Conservation (phyloP, 1,140 invertebrate species). For the Pseudomyrmex pallidus region DNA sequence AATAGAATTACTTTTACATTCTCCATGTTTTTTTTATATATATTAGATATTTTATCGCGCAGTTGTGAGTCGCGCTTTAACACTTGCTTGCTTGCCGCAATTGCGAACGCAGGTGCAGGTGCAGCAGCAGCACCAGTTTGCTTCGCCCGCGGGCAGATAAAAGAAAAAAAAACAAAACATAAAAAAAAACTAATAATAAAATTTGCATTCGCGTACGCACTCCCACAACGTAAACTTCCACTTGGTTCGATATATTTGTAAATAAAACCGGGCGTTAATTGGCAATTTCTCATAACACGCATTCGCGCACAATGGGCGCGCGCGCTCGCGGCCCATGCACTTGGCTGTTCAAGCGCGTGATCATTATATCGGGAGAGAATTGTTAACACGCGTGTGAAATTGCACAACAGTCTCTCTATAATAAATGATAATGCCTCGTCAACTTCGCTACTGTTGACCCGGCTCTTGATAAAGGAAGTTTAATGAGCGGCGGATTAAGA, state of each 20-base stretch:
- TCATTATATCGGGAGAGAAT: conserved; percentile 14
- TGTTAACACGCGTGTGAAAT: neutral
- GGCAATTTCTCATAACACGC: conserved; percentile 11
- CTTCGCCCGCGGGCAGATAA: conserved; percentile 46
- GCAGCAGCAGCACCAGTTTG: conserved; percentile 42
- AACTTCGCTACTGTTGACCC: conserved; percentile 41
- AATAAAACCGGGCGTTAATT: conserved; percentile 40
- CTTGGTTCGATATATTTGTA: conserved; percentile 50
- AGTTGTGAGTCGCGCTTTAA: conserved; percentile 60
- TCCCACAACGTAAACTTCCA: conserved; percentile 57
- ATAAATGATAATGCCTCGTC: conserved; percentile 44
- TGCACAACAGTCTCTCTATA: conserved; percentile 24
- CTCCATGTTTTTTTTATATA: neutral
- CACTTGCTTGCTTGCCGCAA: conserved; percentile 31
- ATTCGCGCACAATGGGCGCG: conserved; percentile 36
- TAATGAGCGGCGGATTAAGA: conserved; percentile 33
- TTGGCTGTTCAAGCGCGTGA: conserved; percentile 36
- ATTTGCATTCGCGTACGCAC: conserved; percentile 63
- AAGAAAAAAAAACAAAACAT: neutral
- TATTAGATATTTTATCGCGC: neutral
- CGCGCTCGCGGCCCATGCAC: neutral
- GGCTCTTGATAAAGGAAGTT: conserved; percentile 46
- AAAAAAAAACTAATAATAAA: conserved; percentile 46
- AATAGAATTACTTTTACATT: too few species aligned
- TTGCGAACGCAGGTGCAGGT: conserved; percentile 61